Conservation (phyloP, 2,797 vertebrate genomes). For the Triplophysa bombifrons region DNA sequence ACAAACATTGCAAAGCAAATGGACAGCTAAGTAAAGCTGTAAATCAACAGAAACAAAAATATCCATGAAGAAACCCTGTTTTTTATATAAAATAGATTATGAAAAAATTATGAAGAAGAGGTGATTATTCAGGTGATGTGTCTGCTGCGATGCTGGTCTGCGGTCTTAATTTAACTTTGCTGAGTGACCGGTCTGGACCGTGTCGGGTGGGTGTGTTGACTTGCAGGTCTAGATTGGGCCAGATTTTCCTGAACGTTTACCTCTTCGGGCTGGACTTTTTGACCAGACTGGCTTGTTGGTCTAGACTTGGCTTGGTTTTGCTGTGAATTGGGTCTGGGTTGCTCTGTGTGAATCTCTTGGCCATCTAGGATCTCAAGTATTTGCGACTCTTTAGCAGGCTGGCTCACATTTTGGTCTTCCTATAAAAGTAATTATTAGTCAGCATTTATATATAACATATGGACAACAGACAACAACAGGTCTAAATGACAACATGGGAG, state of each 20-base stretch:
- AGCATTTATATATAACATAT: background rate
- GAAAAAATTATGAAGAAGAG: too few relatives aligned
- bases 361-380: background rate
- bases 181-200: conserved; percentile 14
- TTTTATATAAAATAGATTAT: background rate
- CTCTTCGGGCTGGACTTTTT: conserved; percentile 10
- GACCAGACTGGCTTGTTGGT: conserved; percentile 14
- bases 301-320: conserved; percentile 9
- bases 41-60: conserved; percentile 13
- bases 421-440: conserved; percentile 16
- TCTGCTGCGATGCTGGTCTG: conserved; percentile 26
- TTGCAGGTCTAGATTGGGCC: conserved; percentile 20
- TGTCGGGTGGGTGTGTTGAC: conserved; percentile 10
- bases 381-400: background rate
- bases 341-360: background rate
- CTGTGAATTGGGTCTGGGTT: conserved; percentile 25
- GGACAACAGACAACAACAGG: background rate
- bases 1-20: background rate
- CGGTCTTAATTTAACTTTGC: conserved; percentile 3
- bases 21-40: background rate
- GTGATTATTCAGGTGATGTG: conserved; percentile 16
- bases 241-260: conserved; percentile 35
- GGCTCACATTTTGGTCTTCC: conserved; percentile 13
- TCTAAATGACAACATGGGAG: background rate
- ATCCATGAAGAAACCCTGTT: background rate